Percentiles rank a stretch among this genome's conserved stretches.
Conservation (phyloP, 2,888 invertebrate species). For the Volucella bombylans region DNA sequence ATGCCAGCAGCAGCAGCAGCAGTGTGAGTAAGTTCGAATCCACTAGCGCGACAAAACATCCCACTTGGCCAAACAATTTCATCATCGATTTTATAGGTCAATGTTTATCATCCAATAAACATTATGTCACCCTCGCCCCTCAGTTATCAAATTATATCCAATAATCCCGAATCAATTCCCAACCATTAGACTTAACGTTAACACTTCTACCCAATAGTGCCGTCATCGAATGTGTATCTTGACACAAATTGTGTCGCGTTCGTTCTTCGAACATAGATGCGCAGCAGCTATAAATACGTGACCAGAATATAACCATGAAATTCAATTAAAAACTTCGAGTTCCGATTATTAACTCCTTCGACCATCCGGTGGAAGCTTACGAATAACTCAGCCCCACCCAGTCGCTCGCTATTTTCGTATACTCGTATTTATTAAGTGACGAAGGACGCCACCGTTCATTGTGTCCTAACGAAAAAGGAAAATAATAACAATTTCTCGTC, state of each 20-base stretch:
- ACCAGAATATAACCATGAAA: conserved; percentile 66
- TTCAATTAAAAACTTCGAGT: conserved; percentile 72
- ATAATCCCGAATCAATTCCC: conserved; percentile 54
- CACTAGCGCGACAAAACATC: too few species aligned
- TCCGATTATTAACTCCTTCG: conserved; percentile 60
- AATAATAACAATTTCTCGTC: conserved; percentile 4
- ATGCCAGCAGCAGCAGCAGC: too few species aligned
- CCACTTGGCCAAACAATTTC: background rate
- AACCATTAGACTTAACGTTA: conserved; percentile 43
- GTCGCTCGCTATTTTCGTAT: background rate
- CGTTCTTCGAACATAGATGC: conserved; percentile 58
- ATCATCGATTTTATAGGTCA: conserved; percentile 16
- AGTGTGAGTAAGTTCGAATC: too few species aligned
- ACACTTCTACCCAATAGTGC: conserved; percentile 47
- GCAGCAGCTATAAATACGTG: conserved; percentile 54
- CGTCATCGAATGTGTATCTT: conserved; percentile 28
- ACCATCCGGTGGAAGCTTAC: background rate
- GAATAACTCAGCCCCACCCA: background rate
- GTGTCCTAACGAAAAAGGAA: background rate
- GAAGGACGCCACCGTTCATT: conserved; percentile 13
- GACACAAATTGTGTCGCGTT: conserved; percentile 55
- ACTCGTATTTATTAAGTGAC: conserved; percentile 44
- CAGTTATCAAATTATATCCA: conserved; percentile 47
- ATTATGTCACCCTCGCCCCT: conserved; percentile 24
- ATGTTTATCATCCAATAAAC: conserved; percentile 37